These are phyloP conservation scores for Chlorops oryzae DNA, from an alignment of 1,140 invertebrate species.

Conservation along the genomic window DNA sequence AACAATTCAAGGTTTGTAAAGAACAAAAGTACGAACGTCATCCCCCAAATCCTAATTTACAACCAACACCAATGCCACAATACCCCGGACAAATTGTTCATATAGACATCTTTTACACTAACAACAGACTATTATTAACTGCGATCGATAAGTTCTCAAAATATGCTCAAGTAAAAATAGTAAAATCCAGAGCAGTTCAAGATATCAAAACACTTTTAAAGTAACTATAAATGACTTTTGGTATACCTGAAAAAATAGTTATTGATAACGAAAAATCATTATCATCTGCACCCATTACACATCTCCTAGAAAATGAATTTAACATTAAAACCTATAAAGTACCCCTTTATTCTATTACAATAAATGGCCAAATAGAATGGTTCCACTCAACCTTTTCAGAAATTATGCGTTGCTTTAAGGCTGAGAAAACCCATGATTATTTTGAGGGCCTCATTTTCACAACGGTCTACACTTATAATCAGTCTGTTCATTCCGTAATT, in stretches of 20 bases:
- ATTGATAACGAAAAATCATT: constrained; percentile 1
- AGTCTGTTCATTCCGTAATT: too few species aligned
- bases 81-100: constrained; percentile 7
- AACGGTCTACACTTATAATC: too few species aligned
- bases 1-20: not conserved
- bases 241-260: not conserved
- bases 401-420: too few species aligned
- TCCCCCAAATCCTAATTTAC: not conserved
- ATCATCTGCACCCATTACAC: not conserved
- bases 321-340: not conserved
- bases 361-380: constrained; percentile 4
- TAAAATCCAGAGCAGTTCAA: not conserved
- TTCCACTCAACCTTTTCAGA: constrained; percentile 2
- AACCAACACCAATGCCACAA: not conserved
- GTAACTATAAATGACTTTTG: constrained; percentile 1
- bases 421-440: too few species aligned
- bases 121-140: not conserved
- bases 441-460: too few species aligned
- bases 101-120: not conserved
- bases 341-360: not conserved
- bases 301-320: constrained; percentile 3
- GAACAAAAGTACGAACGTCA: constrained; percentile 3
- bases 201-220: not conserved
- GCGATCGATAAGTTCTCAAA: constrained; percentile 6
- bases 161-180: not conserved